phyloP scores from a whole-genome alignment of 2,797 vertebrate genomes.

The Pelobates cultripes region DNA sequence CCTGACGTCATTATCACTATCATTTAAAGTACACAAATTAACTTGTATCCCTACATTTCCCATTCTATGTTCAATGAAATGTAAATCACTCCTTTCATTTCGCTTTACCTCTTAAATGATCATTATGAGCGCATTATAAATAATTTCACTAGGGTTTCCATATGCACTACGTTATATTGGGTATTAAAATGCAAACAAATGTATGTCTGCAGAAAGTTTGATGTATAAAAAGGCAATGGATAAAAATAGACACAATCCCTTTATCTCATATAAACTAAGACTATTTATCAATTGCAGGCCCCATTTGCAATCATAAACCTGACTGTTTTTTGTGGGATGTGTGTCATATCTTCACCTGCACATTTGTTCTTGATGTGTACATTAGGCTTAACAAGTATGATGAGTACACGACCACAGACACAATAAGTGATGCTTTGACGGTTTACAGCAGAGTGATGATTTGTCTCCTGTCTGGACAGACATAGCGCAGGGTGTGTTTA shows the following conservation, averaged over 20 bases:
- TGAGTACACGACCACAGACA: conserved; percentile 4
- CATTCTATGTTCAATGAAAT: no score
- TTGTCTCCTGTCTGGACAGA: conserved; percentile 7
- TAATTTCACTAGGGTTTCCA: no score
- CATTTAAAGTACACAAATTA: no score
- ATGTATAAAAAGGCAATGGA: no score
- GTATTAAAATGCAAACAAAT: no score
- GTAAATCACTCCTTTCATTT: no score
- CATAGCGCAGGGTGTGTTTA: conserved; percentile 25
- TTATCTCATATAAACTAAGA: background rate
- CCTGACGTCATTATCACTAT: no score
- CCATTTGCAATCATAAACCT: conserved; percentile 4
- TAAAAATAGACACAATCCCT: background rate
- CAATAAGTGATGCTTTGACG: conserved; percentile 1
- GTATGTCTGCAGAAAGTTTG: no score
- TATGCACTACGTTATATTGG: no score
- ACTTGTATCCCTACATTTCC: no score
- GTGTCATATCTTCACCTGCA: conserved; percentile 8
- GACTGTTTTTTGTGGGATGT: conserved; percentile 5
- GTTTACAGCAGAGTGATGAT: conserved; percentile 4
- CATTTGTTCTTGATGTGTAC: conserved; percentile 22
- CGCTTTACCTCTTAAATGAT: no score
- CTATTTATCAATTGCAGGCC: background rate
- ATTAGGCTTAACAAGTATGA: conserved; percentile 7
- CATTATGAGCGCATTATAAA: no score